Evolutionary conservation across 2,797 vertebrate species (phyloP), one percentile per base, ranked within the genome.

Genomic region (Benthosema pterotum): DNA sequence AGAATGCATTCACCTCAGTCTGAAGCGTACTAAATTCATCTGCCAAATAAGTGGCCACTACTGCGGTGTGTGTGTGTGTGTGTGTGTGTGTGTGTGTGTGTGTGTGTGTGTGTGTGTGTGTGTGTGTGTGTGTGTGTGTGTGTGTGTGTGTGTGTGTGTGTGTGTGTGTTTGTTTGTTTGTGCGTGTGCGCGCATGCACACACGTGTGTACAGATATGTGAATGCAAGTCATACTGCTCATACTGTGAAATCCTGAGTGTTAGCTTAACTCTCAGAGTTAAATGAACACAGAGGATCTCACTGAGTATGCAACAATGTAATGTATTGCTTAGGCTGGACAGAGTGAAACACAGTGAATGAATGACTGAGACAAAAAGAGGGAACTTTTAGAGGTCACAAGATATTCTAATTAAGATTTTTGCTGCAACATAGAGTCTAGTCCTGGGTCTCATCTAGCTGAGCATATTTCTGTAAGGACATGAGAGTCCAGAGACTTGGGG

Each of bases 21-120:
- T 81, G 72, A 69, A 75, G 65, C 70, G 73, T 78, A 81, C 65
- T 85, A 75, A 88, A 88, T 86, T 89, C 86, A 85, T 78, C 75
- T 71, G 69, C 74, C 78, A 69, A 87, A 71, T 77, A 74, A 87
- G 62, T 48, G 78, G 81, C 87, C 83, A 86, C 64, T 72, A 59
- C 60, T 43, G 54, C 63, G 12, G 46, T 67, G 66, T 64, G 63
- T 54, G 57, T 71, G 38, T 32, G 18, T 38, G 49, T 15, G 7
- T 15, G 15, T 15, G 18, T 51, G 1, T 32, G 11, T 11, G 52
- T 14, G 18, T 67, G 68, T 65, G 63, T 54, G 57, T 73, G 38
- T 32, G 18, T 38, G 49, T 15, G 7, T 15, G 15, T 15, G 18
- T 51, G 1, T 32, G 11, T 11, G 52, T 14, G 18, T 45, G 49